Percentiles rank a stretch among this genome's conserved stretches.
Conservation (phyloP, 2,888 invertebrate species). For the Folsomia manolachei region DNA sequence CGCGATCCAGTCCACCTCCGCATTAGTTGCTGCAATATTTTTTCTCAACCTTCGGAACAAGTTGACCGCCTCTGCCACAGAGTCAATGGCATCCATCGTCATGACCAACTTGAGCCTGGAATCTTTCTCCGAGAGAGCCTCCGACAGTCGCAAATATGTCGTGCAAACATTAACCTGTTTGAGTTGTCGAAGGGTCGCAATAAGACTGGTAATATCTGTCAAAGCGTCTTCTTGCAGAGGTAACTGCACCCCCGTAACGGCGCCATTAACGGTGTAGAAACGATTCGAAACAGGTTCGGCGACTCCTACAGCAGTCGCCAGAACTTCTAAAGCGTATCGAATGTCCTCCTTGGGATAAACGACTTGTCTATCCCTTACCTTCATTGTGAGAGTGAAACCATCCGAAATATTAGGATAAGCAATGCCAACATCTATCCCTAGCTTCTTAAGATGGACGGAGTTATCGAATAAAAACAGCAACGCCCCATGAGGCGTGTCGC, state of each 20-base stretch:
- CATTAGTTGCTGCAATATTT: background rate
- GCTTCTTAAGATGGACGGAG: background rate
- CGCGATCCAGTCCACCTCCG: conserved; percentile 3
- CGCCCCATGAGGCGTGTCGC: no score
- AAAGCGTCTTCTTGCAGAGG: background rate
- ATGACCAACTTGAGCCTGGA: conserved; percentile 5
- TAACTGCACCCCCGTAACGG: conserved; percentile 6
- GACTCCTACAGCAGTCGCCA: conserved; percentile 1
- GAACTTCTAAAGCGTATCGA: background rate
- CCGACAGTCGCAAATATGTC: conserved; percentile 4
- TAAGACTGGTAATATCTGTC: background rate
- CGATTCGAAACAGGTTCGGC: background rate
- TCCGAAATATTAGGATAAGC: conserved; percentile 9
- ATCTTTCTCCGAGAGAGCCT: conserved; percentile 2
- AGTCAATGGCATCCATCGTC: background rate
- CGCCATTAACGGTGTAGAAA: conserved; percentile 4
- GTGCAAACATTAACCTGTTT: conserved; percentile 12
- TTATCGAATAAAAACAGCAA: no score
- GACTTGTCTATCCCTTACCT: background rate
- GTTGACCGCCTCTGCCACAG: conserved; percentile 1
- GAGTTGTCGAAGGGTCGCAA: background rate
- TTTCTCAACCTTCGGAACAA: conserved; percentile 9
- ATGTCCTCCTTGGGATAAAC: conserved; percentile 1
- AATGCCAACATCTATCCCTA: background rate
- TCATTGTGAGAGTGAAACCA: conserved; percentile 9